Evolutionary conservation across 2,113 vertebrate genomes (phyloP).

Genomic region (Pelvicachromis taeniatus): DNA sequence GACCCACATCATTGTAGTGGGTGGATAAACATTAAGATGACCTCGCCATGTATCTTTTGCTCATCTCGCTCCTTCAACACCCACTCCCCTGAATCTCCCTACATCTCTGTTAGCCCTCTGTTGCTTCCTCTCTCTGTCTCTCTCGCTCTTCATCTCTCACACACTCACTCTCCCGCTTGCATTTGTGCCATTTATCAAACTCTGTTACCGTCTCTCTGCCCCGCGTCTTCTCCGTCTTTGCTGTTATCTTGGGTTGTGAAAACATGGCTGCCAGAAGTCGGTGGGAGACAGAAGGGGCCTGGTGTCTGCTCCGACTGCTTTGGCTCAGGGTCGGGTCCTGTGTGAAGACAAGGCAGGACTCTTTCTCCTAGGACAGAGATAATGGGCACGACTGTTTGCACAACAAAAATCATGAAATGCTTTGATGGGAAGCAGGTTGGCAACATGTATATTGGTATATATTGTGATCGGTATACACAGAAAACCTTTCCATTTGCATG

Average conservation of each 20-base stretch:
- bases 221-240: background rate
- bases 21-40: constrained; percentile 52
- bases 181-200: constrained; percentile 39
- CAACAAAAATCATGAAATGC: constrained; percentile 30
- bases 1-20: constrained; percentile 39
- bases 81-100: background rate
- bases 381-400: constrained; percentile 51
- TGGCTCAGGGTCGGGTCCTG: constrained; percentile 38
- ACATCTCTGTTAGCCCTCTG: background rate
- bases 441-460: background rate
- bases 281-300: constrained; percentile 38
- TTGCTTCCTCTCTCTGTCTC: background rate
- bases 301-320: constrained; percentile 40
- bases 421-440: constrained; percentile 22
- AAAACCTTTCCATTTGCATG: background rate
- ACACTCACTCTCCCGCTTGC: background rate
- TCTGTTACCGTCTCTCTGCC: background rate
- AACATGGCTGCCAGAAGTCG: constrained; percentile 50
- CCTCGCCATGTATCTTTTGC: constrained; percentile 6
- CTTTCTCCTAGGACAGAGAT: constrained; percentile 30
- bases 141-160: background rate
- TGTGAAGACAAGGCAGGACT: constrained; percentile 28
- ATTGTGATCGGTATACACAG: background rate
- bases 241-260: constrained; percentile 58
- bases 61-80: constrained; percentile 4